Conservation (phyloP, 2,797 vertebrate genomes). For the Tadarida brasiliensis region DNA sequence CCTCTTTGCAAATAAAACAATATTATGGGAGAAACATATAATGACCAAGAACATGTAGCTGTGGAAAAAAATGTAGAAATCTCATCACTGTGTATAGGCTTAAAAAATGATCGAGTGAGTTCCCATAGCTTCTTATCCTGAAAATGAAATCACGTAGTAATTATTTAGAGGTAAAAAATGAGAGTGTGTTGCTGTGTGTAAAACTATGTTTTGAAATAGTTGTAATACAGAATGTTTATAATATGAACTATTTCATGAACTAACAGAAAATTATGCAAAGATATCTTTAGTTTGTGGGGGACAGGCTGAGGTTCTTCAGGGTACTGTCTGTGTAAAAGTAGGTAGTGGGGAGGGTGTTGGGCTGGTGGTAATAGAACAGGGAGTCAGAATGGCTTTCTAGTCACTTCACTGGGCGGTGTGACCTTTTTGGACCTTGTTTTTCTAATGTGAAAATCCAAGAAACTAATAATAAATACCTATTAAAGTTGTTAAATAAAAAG, state of each 20-base stretch:
- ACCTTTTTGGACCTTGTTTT: conserved; percentile 52
- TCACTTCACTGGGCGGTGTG: not conserved
- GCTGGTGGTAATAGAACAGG: not conserved
- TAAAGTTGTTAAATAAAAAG: conserved; percentile 74
- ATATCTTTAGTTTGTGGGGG: not conserved
- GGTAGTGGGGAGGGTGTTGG: not conserved
- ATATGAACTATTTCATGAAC: conserved; percentile 3
- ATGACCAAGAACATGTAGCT: not conserved
- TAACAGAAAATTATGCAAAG: not conserved
- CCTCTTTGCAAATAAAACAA: not conserved
- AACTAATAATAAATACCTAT: conserved; percentile 61
- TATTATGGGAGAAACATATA: not conserved
- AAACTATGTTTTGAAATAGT: conserved; percentile 28
- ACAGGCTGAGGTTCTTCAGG: not conserved
- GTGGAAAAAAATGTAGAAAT: not conserved
- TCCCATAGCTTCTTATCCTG: not conserved
- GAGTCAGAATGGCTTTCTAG: not conserved
- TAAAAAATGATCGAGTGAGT: conserved; percentile 32
- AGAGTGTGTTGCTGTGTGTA: not conserved
- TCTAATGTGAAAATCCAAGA: conserved; percentile 60
- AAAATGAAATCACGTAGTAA: conserved; percentile 7
- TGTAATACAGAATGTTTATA: conserved; percentile 7
- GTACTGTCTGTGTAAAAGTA: rapidly evolving
- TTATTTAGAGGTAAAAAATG: not conserved
- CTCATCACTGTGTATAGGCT: not conserved